Percentiles rank a stretch among this genome's conserved stretches.
Conservation (phyloP, 2,888 invertebrate genomes). For the Cephus sareptanus region DNA sequence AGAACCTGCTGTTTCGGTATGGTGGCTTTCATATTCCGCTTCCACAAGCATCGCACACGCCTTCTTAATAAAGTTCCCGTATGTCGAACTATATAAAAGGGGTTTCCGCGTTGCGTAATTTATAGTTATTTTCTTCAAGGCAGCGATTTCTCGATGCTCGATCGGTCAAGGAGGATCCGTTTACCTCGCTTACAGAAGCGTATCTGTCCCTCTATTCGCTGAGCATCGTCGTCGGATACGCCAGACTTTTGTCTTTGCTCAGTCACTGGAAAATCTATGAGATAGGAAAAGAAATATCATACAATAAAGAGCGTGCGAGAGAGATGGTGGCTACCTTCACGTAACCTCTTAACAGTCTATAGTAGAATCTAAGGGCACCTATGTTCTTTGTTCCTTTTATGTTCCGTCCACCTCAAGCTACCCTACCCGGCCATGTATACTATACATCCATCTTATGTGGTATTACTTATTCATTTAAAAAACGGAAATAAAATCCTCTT, state of each 20-base stretch:
- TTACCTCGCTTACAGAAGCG: neutral
- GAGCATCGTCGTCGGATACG: neutral
- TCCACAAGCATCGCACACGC: neutral
- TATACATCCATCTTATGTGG: neutral
- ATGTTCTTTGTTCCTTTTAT: neutral
- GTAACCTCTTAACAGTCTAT: neutral
- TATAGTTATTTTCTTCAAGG: neutral
- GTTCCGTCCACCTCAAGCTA: neutral
- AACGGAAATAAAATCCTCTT: neutral
- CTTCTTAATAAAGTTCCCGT: neutral
- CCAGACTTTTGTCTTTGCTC: conserved; percentile 23
- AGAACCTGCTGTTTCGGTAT: neutral
- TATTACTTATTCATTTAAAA: neutral
- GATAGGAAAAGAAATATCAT: neutral
- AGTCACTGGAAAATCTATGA: conserved; percentile 25
- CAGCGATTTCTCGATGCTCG: neutral
- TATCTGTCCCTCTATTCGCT: neutral
- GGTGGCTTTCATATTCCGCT: neutral
- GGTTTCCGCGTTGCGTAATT: neutral
- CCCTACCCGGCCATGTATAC: neutral
- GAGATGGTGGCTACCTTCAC: neutral
- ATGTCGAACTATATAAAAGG: neutral
- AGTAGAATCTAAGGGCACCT: neutral
- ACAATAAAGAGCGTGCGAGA: neutral
- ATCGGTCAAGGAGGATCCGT: neutral